A percentile compares a stretch with the other conserved stretches of the same genome.
phyloP scores from a whole-genome alignment of 92 coral and sea anemone genomes.

The Epizoanthus stellaris region DNA sequence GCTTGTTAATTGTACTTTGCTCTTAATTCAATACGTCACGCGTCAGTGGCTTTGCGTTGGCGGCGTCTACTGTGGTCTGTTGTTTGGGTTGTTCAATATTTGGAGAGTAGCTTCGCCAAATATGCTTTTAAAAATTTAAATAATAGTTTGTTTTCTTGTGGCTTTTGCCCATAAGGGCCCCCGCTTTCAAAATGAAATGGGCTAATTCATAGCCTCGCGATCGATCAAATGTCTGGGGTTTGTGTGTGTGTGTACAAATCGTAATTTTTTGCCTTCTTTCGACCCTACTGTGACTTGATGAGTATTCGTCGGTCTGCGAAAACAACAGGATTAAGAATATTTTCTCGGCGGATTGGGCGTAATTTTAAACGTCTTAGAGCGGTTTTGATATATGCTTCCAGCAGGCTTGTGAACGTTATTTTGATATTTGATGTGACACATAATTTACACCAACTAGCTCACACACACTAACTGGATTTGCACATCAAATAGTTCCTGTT shows the following conservation, averaged over 20 bases:
- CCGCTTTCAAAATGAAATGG: constrained; percentile 52
- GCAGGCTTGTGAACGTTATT: not conserved
- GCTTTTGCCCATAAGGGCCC: constrained; percentile 63
- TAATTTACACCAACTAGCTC: not conserved
- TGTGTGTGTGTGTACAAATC: not conserved
- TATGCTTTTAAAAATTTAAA: constrained; percentile 80
- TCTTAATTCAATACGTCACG: constrained; percentile 69
- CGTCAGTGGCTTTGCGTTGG: constrained; percentile 68
- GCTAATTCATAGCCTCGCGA: no score
- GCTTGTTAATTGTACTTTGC: constrained; percentile 71
- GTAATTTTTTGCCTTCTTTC: not conserved
- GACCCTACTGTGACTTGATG: not conserved
- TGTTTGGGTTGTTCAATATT: constrained; percentile 81
- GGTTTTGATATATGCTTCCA: constrained; percentile 9
- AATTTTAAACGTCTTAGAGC: not conserved
- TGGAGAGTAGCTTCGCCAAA: constrained; percentile 84
- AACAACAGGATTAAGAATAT: not conserved
- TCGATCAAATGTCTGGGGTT: constrained; percentile 26
- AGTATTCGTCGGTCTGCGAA: not conserved
- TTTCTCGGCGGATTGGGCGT: not conserved
- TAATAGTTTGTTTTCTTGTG: constrained; percentile 84
- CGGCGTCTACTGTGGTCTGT: constrained; percentile 71
- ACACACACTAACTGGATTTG: not conserved
- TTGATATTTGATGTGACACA: constrained; percentile 8
- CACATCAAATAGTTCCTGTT: not conserved